Base-by-base conservation (phyloP, 2,113 vertebrate species). In the Oenanthe oenanthe region DNA sequence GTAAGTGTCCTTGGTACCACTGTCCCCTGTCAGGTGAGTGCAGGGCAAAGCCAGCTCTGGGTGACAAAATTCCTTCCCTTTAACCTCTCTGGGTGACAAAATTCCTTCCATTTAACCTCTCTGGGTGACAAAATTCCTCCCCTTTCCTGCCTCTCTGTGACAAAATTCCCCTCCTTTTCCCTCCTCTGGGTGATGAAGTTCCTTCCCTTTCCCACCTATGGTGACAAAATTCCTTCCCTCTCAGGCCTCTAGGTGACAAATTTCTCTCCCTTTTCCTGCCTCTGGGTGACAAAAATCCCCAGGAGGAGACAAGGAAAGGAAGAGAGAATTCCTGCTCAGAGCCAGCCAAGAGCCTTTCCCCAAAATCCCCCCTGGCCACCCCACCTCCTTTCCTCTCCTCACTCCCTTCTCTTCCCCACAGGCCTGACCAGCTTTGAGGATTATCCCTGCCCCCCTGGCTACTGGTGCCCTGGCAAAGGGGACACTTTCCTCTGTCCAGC, bases 401-500 rank as follows among this genome's bases (percentile, higher is more conserved):
- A 45, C 77, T 88, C 14, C 48, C 57, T 90, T 63, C 48, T 92
- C 80, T 86, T 62, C 50, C 47, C 42, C 18, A 34, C 94, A 99
- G 99, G 98, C 50, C 97, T 98, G 29, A 95, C 95, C 48, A 96
- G 95, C 73, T 98, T 98, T 85, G 96, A 98, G 95, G 97, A 96
- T 40, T 96, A 96, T 26, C 98, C 94, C 0, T 99, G 99, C 31
- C 99, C 99, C 10, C 97, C 98, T 42, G 99, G 99, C 3, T 94
- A 98, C 85, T 99, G 99, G 99, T 99, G 99, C 92, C 98, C 98
- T 93, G 98, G 99, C 32, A 93, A 81, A 77, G 98, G 98, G 34
- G 97, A 97, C 1, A 95, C 98, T 42, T 94, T 98, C 40, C 89
- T 97, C 47, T 99, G 99, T 56, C 98, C 99, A 21, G 97, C 98